phyloP scores from a whole-genome alignment of 1,140 invertebrate species.

The Choristoneura fumiferana region DNA sequence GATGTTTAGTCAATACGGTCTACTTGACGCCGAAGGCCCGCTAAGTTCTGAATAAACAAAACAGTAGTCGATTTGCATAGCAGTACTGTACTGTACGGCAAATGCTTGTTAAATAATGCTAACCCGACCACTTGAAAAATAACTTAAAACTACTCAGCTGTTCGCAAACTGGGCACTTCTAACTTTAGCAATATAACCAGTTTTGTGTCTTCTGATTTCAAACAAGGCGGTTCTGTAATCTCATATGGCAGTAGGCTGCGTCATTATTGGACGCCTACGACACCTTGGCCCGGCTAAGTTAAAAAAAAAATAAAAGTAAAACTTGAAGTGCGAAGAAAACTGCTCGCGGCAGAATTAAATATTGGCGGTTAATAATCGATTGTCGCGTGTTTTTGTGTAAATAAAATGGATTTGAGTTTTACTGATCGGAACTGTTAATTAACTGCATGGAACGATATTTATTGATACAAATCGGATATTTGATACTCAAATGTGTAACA shows the following conservation, averaged over 20 bases:
- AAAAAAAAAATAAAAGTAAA: conserved; percentile 20
- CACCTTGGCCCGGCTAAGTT: conserved; percentile 33
- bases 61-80: conserved; percentile 43
- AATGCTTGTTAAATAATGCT: conserved; percentile 30
- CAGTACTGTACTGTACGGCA: conserved; percentile 21
- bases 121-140: conserved; percentile 45
- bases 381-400: not conserved
- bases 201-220: conserved; percentile 44
- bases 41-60: conserved; percentile 60
- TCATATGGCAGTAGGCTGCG: conserved; percentile 60
- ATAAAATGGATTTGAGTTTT: not conserved
- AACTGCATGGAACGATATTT: not conserved
- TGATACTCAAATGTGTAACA: conserved; percentile 5
- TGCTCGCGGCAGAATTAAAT: conserved; percentile 18
- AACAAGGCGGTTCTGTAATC: conserved; percentile 46
- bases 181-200: conserved; percentile 48
- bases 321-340: conserved; percentile 39
- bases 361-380: conserved; percentile 1
- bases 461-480: not conserved
- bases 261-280: conserved; percentile 58
- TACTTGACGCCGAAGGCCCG: conserved; percentile 27
- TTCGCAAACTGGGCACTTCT: conserved; percentile 42
- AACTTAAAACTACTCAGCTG: conserved; percentile 38
- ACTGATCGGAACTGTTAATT: conserved; percentile 2
- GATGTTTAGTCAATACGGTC: conserved; percentile 40